These are phyloP conservation scores for Caradrina clavipalpis DNA, from an alignment of 2,888 invertebrate species.

Conservation along the genomic window DNA sequence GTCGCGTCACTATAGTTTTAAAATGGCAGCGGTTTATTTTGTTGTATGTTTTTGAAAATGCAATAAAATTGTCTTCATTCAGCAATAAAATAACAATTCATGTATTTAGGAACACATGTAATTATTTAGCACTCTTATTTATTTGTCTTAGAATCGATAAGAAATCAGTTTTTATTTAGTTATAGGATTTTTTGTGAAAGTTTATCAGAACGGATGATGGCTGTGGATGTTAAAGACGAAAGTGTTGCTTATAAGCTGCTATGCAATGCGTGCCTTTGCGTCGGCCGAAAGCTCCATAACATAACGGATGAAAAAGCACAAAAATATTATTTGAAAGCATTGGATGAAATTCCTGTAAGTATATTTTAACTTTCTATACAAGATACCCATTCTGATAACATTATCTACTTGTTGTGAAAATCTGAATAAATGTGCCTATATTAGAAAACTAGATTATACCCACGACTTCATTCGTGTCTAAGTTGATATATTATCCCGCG, in stretches of 20 bases:
- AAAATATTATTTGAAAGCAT: conserved; percentile 75
- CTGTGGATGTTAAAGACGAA: conserved; percentile 72
- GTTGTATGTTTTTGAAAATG: conserved; percentile 40
- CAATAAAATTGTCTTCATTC: background rate
- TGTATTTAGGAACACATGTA: background rate
- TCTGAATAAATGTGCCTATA: background rate
- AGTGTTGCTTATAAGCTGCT: conserved; percentile 71
- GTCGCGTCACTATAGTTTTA: conserved; percentile 31
- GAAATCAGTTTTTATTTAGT: background rate
- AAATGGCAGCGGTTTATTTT: conserved; percentile 62
- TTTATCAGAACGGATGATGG: background rate
- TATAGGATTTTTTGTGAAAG: conserved; percentile 36
- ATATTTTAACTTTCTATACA: background rate
- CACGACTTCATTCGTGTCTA: no score
- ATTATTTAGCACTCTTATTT: background rate
- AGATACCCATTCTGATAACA: background rate
- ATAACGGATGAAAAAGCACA: conserved; percentile 75
- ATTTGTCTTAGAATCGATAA: background rate
- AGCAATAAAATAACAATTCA: background rate
- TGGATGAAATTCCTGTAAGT: conserved; percentile 84
- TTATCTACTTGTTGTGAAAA: background rate
- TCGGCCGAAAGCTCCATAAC: conserved; percentile 73
- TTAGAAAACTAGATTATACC: no score
- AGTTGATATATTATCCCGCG: no score
- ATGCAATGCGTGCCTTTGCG: conserved; percentile 82